Percentiles rank a stretch among this genome's conserved stretches.
phyloP scores from a whole-genome alignment of 2,113 vertebrate species.

The Bubo bubo region DNA sequence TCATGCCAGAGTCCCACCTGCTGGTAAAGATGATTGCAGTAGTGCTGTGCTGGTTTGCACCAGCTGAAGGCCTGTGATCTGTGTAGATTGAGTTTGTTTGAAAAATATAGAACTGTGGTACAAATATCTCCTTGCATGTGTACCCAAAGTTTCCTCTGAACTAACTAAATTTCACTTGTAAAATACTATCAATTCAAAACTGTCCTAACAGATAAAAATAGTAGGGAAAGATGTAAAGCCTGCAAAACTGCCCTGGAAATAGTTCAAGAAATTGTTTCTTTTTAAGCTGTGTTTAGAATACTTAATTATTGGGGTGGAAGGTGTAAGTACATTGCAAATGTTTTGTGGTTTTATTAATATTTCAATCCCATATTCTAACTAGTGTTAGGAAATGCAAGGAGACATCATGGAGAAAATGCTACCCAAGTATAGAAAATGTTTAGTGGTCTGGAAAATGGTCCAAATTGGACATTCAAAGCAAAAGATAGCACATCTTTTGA shows the following conservation, averaged over 20 bases:
- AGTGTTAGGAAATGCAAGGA: background rate
- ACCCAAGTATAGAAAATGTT: background rate
- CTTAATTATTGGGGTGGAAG: background rate
- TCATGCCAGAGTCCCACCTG: background rate
- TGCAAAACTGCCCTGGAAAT: background rate
- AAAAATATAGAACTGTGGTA: background rate
- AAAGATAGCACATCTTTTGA: background rate
- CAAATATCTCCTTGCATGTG: background rate
- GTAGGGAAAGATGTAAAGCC: background rate
- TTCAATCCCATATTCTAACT: background rate
- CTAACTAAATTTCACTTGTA: background rate
- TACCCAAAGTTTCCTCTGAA: background rate
- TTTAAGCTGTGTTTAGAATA: background rate
- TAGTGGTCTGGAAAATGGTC: background rate
- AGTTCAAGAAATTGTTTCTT: background rate
- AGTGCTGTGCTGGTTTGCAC: background rate
- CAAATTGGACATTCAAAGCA: background rate
- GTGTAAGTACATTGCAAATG: background rate
- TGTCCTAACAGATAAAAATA: background rate
- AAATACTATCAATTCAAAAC: background rate
- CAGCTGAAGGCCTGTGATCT: background rate
- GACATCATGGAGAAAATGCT: background rate
- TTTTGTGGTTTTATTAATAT: background rate
- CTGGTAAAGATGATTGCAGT: background rate
- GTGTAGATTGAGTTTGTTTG: background rate